Conservation (phyloP, 2,113 vertebrate species). For the Rhinolophus sinicus region DNA sequence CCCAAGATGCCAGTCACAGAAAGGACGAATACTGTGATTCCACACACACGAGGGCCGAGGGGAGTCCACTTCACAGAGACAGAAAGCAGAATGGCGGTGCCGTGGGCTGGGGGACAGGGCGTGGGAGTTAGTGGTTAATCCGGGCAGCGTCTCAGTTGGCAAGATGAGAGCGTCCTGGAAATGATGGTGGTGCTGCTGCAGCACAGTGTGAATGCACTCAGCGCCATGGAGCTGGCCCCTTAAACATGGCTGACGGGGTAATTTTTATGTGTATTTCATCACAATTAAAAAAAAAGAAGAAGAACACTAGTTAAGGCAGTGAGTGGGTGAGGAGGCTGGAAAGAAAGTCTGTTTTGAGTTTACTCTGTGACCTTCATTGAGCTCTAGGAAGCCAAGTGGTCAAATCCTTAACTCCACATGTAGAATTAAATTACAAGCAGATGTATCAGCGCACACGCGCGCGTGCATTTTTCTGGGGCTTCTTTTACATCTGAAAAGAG, state of each 20-base stretch:
- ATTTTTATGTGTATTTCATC: not conserved
- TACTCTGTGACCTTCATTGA: not conserved
- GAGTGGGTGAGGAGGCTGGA: not conserved
- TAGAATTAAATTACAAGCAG: not conserved
- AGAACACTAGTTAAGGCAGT: no score
- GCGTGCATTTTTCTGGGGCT: not conserved
- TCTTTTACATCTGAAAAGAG: no score
- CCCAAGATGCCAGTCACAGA: not conserved
- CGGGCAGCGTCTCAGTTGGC: not conserved
- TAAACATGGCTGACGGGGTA: fast-evolving
- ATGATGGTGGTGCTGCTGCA: fast-evolving
- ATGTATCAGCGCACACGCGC: fast-evolving
- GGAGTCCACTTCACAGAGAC: not conserved
- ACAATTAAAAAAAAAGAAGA: not conserved
- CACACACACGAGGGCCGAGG: not conserved
- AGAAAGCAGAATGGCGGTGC: no score
- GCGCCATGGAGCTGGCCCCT: fast-evolving
- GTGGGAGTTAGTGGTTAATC: not conserved
- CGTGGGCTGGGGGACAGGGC: fast-evolving
- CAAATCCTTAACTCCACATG: not conserved
- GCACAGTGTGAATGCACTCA: fast-evolving
- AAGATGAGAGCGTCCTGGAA: not conserved
- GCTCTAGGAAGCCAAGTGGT: no score
- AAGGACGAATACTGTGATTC: not conserved
- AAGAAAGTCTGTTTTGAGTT: not conserved